Percentiles rank a stretch among this genome's conserved stretches.
phyloP scores from a whole-genome alignment of 2,797 vertebrate genomes.

The Geotria australis region DNA sequence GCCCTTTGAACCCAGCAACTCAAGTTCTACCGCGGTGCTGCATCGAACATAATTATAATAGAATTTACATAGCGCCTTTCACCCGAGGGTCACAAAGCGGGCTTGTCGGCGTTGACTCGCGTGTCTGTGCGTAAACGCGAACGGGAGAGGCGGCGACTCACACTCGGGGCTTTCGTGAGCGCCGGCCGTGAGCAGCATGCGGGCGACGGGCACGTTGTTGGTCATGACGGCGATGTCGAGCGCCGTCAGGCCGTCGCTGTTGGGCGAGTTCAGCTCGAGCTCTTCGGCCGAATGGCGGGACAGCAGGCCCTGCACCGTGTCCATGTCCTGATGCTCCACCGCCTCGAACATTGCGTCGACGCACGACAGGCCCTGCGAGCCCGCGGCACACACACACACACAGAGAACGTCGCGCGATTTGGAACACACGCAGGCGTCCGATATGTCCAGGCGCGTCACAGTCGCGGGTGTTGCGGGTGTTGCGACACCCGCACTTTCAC shows the following conservation, averaged over 20 bases:
- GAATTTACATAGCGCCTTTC: too few species aligned
- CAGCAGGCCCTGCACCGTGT: slow-evolving; percentile 40
- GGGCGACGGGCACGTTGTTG: slow-evolving; percentile 56
- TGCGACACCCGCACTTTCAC: too few species aligned
- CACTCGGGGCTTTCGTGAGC: slow-evolving; percentile 73
- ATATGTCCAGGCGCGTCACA: not conserved
- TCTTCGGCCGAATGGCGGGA: slow-evolving; percentile 52
- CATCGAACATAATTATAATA: too few species aligned
- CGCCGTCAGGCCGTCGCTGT: slow-evolving; percentile 60
- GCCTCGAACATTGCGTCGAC: slow-evolving; percentile 52
- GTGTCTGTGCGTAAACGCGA: too few species aligned
- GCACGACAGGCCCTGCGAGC: slow-evolving; percentile 36
- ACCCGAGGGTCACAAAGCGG: too few species aligned
- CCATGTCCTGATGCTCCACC: slow-evolving; percentile 54
- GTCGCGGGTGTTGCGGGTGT: too few species aligned
- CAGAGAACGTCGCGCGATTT: not conserved
- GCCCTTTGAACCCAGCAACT: too few species aligned
- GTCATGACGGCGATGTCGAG: slow-evolving; percentile 72
- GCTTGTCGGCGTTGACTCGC: too few species aligned
- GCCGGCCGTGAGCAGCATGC: slow-evolving; percentile 33
- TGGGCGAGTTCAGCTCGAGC: slow-evolving; percentile 63
- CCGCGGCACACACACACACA: rapidly evolving
- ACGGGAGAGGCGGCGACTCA: too few species aligned
- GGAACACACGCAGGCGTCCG: not conserved
- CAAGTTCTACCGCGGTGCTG: too few species aligned